These are phyloP conservation scores for Drosophila eugracilis DNA, from an alignment of 1,140 invertebrate species.

Conservation along the genomic window DNA sequence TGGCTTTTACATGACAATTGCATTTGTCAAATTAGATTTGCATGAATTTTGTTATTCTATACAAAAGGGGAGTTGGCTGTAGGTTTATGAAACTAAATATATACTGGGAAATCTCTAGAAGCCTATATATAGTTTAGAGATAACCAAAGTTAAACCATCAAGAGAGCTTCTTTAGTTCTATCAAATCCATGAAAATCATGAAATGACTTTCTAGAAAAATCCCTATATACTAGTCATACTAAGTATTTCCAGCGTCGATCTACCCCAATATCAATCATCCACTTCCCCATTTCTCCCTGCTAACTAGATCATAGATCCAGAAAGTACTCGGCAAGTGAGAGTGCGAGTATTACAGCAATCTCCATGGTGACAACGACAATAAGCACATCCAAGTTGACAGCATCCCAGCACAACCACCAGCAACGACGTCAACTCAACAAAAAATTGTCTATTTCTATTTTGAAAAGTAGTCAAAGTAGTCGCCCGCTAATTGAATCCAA, in stretches of 20 bases:
- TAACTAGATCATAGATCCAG: not conserved
- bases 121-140: no score
- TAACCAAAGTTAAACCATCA: no score
- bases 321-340: slow-evolving; percentile 15
- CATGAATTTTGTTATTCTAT: slow-evolving; percentile 11
- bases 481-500: slow-evolving; percentile 50
- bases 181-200: no score
- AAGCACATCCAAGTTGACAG: not conserved
- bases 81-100: no score
- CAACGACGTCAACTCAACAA: slow-evolving; percentile 6
- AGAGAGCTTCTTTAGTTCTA: no score
- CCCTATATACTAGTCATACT: not conserved
- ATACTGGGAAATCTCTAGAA: no score
- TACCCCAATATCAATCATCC: not conserved
- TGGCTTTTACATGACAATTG: slow-evolving; percentile 49
- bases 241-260: not conserved
- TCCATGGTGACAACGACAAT: slow-evolving; percentile 14
- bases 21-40: slow-evolving; percentile 39
- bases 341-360: slow-evolving; percentile 35
- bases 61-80: not conserved
- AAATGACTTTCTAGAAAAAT: no score
- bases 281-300: not conserved
- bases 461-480: slow-evolving; percentile 51
- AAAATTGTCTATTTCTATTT: slow-evolving; percentile 52
- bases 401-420: slow-evolving; percentile 8